Conservation (phyloP, 2,113 vertebrate genomes). For the Callorhinus ursinus region DNA sequence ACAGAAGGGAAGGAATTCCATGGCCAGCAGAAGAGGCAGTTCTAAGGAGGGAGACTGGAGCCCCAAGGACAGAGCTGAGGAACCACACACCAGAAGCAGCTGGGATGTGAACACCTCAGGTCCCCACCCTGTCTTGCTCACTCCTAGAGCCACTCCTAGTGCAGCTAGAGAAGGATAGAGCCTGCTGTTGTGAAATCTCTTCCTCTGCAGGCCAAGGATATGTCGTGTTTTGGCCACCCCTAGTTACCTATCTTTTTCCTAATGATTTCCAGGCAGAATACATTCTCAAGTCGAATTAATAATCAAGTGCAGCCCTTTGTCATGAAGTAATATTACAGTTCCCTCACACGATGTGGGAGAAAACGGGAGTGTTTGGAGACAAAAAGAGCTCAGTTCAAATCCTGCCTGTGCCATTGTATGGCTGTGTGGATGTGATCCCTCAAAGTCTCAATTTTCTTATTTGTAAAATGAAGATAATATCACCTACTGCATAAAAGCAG, state of each 20-base stretch:
- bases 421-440: background rate
- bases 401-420: background rate
- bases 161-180: background rate
- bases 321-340: background rate
- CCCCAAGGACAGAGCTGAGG: background rate
- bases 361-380: background rate
- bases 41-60: background rate
- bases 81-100: background rate
- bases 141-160: background rate
- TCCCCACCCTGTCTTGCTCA: background rate
- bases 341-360: background rate
- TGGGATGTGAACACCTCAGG: background rate
- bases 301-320: conserved; percentile 44
- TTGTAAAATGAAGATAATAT: background rate
- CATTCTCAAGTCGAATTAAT: conserved; percentile 50
- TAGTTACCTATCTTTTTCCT: conserved; percentile 36
- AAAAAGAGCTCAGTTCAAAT: background rate
- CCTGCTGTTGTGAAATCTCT: conserved; percentile 16
- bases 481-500: background rate
- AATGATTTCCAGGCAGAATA: conserved; percentile 63
- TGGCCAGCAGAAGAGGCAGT: background rate
- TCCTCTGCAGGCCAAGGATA: conserved; percentile 3
- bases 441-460: background rate
- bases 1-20: background rate
- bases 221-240: background rate